A percentile compares a stretch with the other conserved stretches of the same genome.
phyloP scores from a whole-genome alignment of 2,888 invertebrate species.

The Rhagophthalmus giganteus region DNA sequence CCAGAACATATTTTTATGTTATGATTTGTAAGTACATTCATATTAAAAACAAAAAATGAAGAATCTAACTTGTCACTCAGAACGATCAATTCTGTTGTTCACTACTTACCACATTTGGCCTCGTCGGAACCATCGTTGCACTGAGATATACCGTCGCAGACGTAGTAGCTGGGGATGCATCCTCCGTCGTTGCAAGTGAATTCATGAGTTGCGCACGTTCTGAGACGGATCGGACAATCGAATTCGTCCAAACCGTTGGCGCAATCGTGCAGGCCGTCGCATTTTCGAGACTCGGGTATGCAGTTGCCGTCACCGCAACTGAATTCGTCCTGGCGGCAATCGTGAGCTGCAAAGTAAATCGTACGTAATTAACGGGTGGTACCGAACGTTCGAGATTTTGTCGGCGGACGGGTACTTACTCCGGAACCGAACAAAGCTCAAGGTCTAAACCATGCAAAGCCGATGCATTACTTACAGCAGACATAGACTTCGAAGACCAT shows the following conservation, averaged over 20 bases:
- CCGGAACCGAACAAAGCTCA: too few relatives aligned
- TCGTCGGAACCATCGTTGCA: constrained; percentile 68
- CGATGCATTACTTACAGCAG: too few relatives aligned
- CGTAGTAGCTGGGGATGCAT: constrained; percentile 60
- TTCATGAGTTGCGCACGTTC: constrained; percentile 58
- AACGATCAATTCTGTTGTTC: not conserved
- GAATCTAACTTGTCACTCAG: constrained; percentile 1
- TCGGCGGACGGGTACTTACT: too few relatives aligned
- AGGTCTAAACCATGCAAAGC: too few relatives aligned
- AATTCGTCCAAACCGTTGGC: constrained; percentile 61
- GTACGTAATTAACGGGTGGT: too few relatives aligned
- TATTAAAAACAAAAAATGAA: not conserved
- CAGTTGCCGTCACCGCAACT: constrained; percentile 64
- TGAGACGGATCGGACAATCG: constrained; percentile 52
- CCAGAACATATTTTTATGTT: constrained; percentile 29
- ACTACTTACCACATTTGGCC: constrained; percentile 61
- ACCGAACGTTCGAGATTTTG: too few relatives aligned
- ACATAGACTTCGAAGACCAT: too few relatives aligned
- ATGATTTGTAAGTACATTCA: constrained; percentile 11
- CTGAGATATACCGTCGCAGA: constrained; percentile 60
- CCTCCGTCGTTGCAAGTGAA: constrained; percentile 64
- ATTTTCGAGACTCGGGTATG: constrained; percentile 59
- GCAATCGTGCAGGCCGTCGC: constrained; percentile 66
- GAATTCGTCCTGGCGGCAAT: constrained; percentile 61
- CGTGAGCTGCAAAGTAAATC: constrained; percentile 3